A percentile compares a stretch with the other conserved stretches of the same genome.
These are phyloP conservation scores for Drosophila austrosaltans DNA, from an alignment of 2,888 invertebrate species.

Conservation along the genomic window DNA sequence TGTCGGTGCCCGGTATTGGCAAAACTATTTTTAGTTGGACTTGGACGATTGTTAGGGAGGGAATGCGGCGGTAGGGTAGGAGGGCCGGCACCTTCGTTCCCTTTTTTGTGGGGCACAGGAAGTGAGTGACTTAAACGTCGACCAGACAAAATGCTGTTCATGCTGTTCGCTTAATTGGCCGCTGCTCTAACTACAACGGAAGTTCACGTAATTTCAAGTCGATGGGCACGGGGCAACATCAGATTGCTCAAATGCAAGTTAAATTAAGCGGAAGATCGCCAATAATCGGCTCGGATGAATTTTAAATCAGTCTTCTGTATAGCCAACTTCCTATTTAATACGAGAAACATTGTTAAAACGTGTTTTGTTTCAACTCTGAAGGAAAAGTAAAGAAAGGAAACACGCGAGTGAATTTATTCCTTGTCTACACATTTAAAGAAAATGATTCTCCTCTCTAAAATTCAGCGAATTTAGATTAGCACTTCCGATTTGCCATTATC, in stretches of 20 bases:
- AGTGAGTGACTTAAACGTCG: constrained; percentile 27
- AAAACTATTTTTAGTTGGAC: constrained; percentile 63
- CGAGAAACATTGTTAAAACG: background rate
- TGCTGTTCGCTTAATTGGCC: constrained; percentile 64
- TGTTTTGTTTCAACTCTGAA: background rate
- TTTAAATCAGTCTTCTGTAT: constrained; percentile 1
- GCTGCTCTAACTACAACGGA: constrained; percentile 51
- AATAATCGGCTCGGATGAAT: constrained; percentile 36
- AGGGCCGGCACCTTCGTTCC: constrained; percentile 27
- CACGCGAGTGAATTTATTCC: too few species aligned
- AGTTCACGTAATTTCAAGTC: constrained; percentile 66
- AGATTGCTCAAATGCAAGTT: constrained; percentile 38
- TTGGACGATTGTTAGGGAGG: background rate
- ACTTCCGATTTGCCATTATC: too few species aligned
- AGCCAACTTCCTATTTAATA: background rate
- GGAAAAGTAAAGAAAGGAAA: too few species aligned
- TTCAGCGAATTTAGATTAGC: too few species aligned
- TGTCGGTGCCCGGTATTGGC: constrained; percentile 33
- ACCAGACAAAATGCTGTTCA: constrained; percentile 26
- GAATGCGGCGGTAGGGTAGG: constrained; percentile 15
- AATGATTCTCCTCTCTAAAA: too few species aligned
- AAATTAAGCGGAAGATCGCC: constrained; percentile 68
- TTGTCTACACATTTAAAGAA: too few species aligned
- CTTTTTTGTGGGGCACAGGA: constrained; percentile 41
- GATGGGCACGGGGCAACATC: constrained; percentile 20